phyloP scores from a whole-genome alignment of 1,140 invertebrate genomes.

The Camponotus pennsylvanicus region DNA sequence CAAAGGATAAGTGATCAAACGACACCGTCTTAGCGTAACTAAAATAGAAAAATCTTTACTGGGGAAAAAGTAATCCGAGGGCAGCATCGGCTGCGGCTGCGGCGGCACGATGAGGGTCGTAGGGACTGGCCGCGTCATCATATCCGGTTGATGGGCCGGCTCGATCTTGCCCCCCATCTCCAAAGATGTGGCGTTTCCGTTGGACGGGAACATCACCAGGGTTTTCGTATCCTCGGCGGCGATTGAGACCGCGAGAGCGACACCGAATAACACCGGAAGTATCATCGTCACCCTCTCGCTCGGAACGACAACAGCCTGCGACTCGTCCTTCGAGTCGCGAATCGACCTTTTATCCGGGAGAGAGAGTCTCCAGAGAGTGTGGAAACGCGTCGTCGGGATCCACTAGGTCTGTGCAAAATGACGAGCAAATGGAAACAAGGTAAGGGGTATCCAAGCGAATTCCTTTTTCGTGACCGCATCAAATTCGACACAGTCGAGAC shows the following conservation, averaged over 20 bases:
- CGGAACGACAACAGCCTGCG: background rate
- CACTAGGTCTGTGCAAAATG: slow-evolving; percentile 11
- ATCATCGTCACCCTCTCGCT: slow-evolving; percentile 40
- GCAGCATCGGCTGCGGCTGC: slow-evolving; percentile 61
- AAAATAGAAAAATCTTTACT: slow-evolving; percentile 73
- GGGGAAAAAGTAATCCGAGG: slow-evolving; percentile 74
- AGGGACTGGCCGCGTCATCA: slow-evolving; percentile 34
- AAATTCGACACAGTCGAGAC: slow-evolving; percentile 54
- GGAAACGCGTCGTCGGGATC: background rate
- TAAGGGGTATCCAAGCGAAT: background rate
- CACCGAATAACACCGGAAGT: slow-evolving; percentile 18
- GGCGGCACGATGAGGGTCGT: slow-evolving; percentile 8
- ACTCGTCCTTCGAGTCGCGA: background rate
- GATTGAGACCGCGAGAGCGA: slow-evolving; percentile 30
- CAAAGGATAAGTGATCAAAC: slow-evolving; percentile 50
- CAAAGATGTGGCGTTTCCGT: slow-evolving; percentile 57
- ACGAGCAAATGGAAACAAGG: background rate
- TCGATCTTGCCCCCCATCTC: slow-evolving; percentile 57
- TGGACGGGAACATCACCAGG: slow-evolving; percentile 3
- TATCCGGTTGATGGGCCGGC: slow-evolving; percentile 64
- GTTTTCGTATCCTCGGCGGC: slow-evolving; percentile 56
- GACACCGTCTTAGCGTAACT: slow-evolving; percentile 47
- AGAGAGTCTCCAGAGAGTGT: background rate
- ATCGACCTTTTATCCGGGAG: slow-evolving; percentile 26
- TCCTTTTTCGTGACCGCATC: slow-evolving; percentile 53